phyloP scores from a whole-genome alignment of 2,113 vertebrate genomes.

The Narcine bancroftii region DNA sequence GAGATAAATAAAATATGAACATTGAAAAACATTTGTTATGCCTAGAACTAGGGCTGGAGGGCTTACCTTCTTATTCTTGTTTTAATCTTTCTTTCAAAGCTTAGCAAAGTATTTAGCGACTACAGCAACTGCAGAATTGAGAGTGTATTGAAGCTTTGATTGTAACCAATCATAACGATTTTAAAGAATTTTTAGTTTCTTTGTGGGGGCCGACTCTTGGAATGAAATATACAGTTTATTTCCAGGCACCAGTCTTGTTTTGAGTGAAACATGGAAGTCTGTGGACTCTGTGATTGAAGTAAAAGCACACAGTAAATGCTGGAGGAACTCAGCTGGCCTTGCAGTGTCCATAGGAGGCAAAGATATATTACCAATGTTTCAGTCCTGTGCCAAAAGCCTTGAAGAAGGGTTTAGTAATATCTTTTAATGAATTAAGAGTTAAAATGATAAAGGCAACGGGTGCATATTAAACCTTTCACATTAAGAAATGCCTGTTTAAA shows the following conservation, averaged over 20 bases:
- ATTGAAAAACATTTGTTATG: background rate
- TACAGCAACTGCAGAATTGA: constrained; percentile 1
- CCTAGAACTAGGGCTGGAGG: background rate
- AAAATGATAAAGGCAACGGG: background rate
- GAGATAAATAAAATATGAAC: background rate
- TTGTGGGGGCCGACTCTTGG: background rate
- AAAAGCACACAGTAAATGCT: no score
- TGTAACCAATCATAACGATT: background rate
- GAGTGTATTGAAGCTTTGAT: background rate
- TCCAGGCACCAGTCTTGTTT: background rate
- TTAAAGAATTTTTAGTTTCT: background rate
- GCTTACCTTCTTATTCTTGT: background rate
- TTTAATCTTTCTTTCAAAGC: background rate
- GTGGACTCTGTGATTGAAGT: no score
- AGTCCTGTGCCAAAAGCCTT: no score
- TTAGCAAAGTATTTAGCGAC: background rate
- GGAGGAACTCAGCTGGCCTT: no score
- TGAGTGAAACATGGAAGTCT: no score
- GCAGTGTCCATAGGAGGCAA: no score
- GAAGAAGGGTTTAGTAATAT: no score
- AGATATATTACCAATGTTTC: no score
- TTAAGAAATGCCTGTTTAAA: background rate
- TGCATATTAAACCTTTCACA: background rate
- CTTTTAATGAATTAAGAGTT: background rate
- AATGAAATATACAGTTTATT: background rate